These are phyloP conservation scores for Lipophrys pholis DNA, from an alignment of 2,113 vertebrate species.

Conservation along the genomic window DNA sequence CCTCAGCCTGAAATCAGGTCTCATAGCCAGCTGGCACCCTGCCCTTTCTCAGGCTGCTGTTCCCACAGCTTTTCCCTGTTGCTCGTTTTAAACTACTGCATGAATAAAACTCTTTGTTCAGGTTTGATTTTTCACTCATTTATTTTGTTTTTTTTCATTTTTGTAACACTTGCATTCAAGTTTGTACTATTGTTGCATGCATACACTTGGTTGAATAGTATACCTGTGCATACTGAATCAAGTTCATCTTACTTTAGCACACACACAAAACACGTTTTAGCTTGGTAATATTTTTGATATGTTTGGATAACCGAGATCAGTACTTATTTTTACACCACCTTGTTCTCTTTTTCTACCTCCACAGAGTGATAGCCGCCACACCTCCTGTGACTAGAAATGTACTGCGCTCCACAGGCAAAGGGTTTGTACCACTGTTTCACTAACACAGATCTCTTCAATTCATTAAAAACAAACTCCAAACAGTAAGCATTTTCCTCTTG, in stretches of 20 bases:
- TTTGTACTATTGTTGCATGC: neutral
- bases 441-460: neutral
- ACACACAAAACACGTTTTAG: no score
- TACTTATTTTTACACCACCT: no score
- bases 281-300: no score
- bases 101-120: neutral
- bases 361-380: conserved; percentile 24
- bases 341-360: no score
- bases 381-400: conserved; percentile 52
- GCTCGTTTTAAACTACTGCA: neutral
- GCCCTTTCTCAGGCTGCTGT: conserved; percentile 72
- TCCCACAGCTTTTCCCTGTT: conserved; percentile 69
- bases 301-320: no score
- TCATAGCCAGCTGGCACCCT: conserved; percentile 78
- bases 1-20: conserved; percentile 71
- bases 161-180: neutral
- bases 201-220: neutral
- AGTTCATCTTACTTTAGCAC: no score
- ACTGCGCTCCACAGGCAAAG: conserved; percentile 4
- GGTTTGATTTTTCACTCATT: neutral
- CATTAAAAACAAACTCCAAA: no score
- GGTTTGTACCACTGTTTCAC: conserved; percentile 57
- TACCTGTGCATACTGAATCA: neutral
- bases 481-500: no score
- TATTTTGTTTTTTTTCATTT: neutral